Evolutionary conservation across 2,888 invertebrate genomes (phyloP).

Genomic region (Morinoia aosen): DNA sequence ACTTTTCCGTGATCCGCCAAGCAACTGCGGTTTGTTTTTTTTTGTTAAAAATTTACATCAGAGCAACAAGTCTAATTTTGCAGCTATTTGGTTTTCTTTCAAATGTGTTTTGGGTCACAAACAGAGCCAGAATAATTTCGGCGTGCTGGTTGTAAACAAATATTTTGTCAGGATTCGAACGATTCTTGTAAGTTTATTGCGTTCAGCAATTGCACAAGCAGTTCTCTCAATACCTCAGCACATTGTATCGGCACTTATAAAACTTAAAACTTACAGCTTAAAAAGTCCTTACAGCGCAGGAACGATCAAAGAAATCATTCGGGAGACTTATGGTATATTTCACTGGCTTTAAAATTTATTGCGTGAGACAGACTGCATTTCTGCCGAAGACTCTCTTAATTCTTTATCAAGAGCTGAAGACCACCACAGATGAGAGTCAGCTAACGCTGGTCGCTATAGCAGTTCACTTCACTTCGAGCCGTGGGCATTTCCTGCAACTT

Average conservation of each 20-base stretch:
- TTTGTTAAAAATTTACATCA: neutral
- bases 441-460: no score
- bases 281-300: neutral
- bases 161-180: neutral
- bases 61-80: neutral
- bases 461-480: no score
- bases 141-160: neutral
- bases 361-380: neutral
- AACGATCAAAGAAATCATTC: neutral
- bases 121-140: neutral
- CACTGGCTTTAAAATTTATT: neutral
- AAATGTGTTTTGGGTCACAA: neutral
- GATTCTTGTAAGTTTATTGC: neutral
- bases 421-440: no score
- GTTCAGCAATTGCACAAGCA: neutral
- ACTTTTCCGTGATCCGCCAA: neutral
- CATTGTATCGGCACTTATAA: neutral
- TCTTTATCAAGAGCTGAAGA: no score
- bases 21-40: neutral
- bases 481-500: no score
- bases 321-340: neutral
- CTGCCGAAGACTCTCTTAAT: no score
- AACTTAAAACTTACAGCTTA: neutral
- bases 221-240: neutral
- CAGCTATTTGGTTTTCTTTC: neutral